Evolutionary conservation across 2,113 vertebrate species (phyloP), one percentile per base, ranked within the genome.

Genomic region (Camelus bactrianus): DNA sequence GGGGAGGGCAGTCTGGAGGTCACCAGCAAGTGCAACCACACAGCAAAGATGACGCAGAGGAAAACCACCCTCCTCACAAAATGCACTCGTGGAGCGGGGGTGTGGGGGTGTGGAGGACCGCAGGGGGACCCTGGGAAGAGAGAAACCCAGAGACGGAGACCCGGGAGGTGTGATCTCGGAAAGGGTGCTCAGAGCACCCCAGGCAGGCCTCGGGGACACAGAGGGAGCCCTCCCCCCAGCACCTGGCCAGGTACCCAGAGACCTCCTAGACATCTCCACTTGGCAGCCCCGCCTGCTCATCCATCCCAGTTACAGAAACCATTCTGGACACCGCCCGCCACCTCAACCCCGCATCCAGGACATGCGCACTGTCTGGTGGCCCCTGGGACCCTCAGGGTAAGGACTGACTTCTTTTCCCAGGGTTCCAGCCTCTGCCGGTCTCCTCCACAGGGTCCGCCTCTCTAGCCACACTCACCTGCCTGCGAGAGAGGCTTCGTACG

Each of bases 171-270:
- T 3, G 24, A 50, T 2, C 72, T 32, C 1, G 50, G 42, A 82
- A 4, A 6, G 2, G 30, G 16, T 5, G 4, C 15, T 30, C 1
- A 0, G 38, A 15, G 30, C 62, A 15, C 0, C 24, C 13, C 16
- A 6, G 46, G 8, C 17, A 7, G 9, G 22, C 48, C 50, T 20
- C 50, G 15, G 62, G 30, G 16, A 56, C 17, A 3, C 13, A 32
- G 13, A 16, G 9, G 1, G 20, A 38, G 46, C 3, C 42, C 56
- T 13, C 32, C 9, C 13, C 64, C 26, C 48, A 58, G 69, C 16
- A 50, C 30, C 5, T 58, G 35, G 35, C 52, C 26, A 0, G 16
- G 64, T 24, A 5, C 11, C 28, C 26, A n/a, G 35, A 8, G 76
- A n/a, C 65, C 58, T n/a, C 42, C 54, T 15, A 2, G 20, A 38